Conservation (phyloP, 2,888 invertebrate genomes). For the Patella pellucida region DNA sequence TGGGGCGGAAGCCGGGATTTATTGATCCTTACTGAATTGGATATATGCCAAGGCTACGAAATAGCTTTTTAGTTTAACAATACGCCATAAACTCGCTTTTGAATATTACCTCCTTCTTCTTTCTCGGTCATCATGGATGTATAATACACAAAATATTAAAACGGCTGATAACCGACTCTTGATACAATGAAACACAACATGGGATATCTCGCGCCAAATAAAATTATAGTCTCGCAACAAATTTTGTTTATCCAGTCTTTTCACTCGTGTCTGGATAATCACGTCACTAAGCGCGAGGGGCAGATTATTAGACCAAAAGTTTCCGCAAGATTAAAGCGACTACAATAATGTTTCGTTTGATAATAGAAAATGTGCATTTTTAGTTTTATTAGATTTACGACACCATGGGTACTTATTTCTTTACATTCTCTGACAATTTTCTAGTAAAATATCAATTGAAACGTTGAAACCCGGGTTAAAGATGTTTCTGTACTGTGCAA, state of each 20-base stretch:
- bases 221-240: conserved; percentile 16
- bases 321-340: too few species aligned
- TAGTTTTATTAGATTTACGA: too few species aligned
- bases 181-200: not conserved
- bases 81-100: not conserved
- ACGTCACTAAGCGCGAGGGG: too few species aligned
- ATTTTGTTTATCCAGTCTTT: not conserved
- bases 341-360: too few species aligned
- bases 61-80: not conserved
- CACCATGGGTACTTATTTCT: too few species aligned
- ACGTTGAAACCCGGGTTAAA: too few species aligned
- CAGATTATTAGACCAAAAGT: too few species aligned
- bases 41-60: not conserved
- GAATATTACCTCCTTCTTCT: conserved; percentile 16
- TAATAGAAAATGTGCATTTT: too few species aligned
- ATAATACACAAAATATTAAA: too few species aligned
- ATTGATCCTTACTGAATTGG: conserved; percentile 13
- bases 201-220: conserved; percentile 33
- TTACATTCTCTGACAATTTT: too few species aligned
- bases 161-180: not conserved
- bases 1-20: conserved; percentile 38
- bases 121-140: conserved; percentile 16
- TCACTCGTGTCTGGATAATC: not conserved
- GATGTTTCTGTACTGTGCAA: too few species aligned
- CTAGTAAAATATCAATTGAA: too few species aligned